Base-by-base conservation (phyloP, 2,113 vertebrate species). In the Nyctibius bracteatus region DNA sequence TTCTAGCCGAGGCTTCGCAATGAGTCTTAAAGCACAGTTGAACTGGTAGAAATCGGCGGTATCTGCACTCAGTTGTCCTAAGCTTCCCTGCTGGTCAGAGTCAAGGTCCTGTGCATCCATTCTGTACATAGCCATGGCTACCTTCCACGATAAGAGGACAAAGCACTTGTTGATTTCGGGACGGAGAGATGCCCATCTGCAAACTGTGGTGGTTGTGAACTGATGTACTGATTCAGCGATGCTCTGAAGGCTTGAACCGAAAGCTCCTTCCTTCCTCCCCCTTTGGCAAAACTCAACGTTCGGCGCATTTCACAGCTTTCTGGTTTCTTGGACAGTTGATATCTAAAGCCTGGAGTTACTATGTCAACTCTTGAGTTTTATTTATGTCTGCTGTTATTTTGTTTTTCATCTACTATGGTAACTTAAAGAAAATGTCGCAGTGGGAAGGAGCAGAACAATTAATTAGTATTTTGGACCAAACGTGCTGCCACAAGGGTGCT, bases 21-120 rank as follows among this genome's bases (percentile, higher is more conserved):
- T 52, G 79, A 79, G 92, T 97, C 95, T 91, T 92, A 94, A 97
- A 97, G 95, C 97, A 95, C 97, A 97, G 86, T 63, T 96, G 96
- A 96, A 54, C 89, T 80, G 88, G 4, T 94, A 68, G 59, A 79
- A 91, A 22, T 44, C 27, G 90, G 86, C 94, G 91, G 71, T 72
- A 59, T 20, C 91, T 97, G 78, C 95, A 14, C 96, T 92, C n/a
- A 4, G 17, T 92, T 96, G 91, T 96, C 81, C 94, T 88, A 17
- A 85, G 92, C 92, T 97, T 77, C 66, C 80, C 96, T 97, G 96
- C 95, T 88, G 92, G 89, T 97, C 92, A 66, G 96, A 92, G 95
- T 94, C 87, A 73, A 94, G 68, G 91, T 82, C 90, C 44, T 55
- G 43, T 8, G 39, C 83, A 49, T 55, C 71, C 7, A 2, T 89